These are phyloP conservation scores for Anticlea derivata DNA, from an alignment of 2,888 invertebrate genomes.

Conservation along the genomic window DNA sequence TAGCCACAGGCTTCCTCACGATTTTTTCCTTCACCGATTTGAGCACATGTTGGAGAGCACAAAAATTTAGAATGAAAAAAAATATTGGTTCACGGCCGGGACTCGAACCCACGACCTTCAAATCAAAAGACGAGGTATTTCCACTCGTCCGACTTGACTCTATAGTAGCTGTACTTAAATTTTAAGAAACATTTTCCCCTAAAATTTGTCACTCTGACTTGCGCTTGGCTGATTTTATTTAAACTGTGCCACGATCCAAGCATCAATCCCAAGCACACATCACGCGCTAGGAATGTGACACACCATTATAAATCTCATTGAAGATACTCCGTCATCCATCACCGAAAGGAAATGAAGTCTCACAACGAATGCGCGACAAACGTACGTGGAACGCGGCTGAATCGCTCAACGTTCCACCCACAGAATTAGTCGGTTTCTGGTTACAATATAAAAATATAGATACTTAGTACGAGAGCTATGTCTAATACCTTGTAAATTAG, in stretches of 20 bases:
- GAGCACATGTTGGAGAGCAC: too few species aligned
- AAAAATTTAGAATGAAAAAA: too few species aligned
- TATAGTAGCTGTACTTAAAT: too few species aligned
- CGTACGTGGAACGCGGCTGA: constrained; percentile 28
- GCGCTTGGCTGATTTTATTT: constrained; percentile 6
- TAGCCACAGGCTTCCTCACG: too few species aligned
- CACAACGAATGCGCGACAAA: constrained; percentile 36
- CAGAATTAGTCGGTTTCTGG: constrained; percentile 8
- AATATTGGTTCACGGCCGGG: too few species aligned
- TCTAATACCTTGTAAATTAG: too few species aligned
- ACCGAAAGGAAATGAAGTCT: constrained; percentile 78
- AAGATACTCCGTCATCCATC: constrained; percentile 79
- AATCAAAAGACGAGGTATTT: too few species aligned
- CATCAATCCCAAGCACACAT: constrained; percentile 36
- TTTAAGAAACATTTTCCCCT: too few species aligned
- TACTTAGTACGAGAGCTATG: too few species aligned
- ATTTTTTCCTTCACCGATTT: too few species aligned
- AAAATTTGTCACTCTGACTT: neutral
- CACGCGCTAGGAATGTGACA: constrained; percentile 70
- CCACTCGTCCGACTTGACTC: too few species aligned
- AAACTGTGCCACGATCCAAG: constrained; percentile 15
- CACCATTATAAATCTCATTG: constrained; percentile 81
- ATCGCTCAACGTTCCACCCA: constrained; percentile 19
- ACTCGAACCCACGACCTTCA: too few species aligned
- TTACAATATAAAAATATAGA: neutral